Conservation (phyloP, 2,888 invertebrate species). For the Molorchus minor region DNA sequence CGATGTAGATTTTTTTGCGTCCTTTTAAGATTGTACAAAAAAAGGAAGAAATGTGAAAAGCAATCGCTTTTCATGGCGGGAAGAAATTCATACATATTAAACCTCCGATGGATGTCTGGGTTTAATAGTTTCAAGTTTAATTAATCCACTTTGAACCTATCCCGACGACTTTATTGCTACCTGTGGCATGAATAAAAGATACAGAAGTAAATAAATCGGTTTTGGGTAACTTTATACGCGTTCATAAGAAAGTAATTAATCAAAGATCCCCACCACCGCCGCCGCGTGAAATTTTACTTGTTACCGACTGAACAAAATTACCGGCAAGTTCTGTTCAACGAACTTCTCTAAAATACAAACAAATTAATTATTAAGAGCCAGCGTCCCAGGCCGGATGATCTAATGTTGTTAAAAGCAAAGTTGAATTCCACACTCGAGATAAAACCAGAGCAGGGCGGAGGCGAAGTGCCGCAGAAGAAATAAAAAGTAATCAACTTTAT, state of each 20-base stretch:
- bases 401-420: slow-evolving; percentile 44
- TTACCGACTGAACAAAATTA: slow-evolving; percentile 5
- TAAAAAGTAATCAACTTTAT: slow-evolving; percentile 16
- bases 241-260: slow-evolving; percentile 11
- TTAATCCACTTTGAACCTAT: too few species aligned
- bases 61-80: too few species aligned
- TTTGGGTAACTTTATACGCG: too few species aligned
- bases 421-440: slow-evolving; percentile 30
- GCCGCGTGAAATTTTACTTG: slow-evolving; percentile 7
- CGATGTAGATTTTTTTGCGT: too few species aligned
- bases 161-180: too few species aligned
- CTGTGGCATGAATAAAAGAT: too few species aligned
- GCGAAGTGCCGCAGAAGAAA: slow-evolving; percentile 15
- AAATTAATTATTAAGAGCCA: slow-evolving; percentile 30
- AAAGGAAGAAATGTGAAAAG: too few species aligned
- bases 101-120: too few species aligned
- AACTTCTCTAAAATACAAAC: slow-evolving; percentile 12
- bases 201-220: too few species aligned
- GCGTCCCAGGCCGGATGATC: slow-evolving; percentile 17
- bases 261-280: slow-evolving; percentile 1
- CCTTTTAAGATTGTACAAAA: too few species aligned
- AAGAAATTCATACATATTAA: too few species aligned
- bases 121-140: too few species aligned
- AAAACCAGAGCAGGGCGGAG: slow-evolving; percentile 4
- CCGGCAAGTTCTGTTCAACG: background rate